Base-by-base conservation (phyloP, 2,113 vertebrate genomes). In the Pelecanus crispus region DNA sequence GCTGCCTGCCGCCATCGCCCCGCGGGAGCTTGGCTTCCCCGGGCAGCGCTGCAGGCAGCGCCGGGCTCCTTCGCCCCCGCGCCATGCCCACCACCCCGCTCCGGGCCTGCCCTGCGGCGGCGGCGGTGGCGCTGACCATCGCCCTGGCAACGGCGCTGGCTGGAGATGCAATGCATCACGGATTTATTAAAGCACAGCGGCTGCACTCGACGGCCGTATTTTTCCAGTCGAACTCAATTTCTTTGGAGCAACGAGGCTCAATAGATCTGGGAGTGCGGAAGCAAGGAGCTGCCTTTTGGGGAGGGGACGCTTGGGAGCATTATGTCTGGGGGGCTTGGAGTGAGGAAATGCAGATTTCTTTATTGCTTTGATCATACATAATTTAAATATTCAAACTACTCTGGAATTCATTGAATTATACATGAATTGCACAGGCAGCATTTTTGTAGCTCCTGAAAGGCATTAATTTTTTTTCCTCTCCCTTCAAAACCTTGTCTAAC, bases 371-470 rank as follows among this genome's bases (percentile, higher is more conserved):
- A 97, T 97, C 80, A 86, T 96, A 71, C 94, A 96, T 97, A 95
- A 98, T 98, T 98, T 98, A 97, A 98, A 98, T 98, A 98, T 98
- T 97, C 95, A 97, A 97, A 97, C 93, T 58, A 29, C 93, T 90
- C 82, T 42, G 87, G 91, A 94, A 91, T 91, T 78, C 96, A 65
- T 47, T 97, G 94, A 94, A 97, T 97, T 96, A 97, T 92, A 91
- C 95, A 96, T 96, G 94, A 97, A 88, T 74, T 96, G 94, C 94
- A 55, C 92, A 79, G 95, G 94, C 96, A 77, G 91, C 95, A 34
- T 90, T 92, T 95, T 70, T 74, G 81, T 92, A 94, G 53, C 61
- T 94, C 86, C 80, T 85, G 79, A 79, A 83, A 91, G 86, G 63
- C 49, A 20, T 47, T 50, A 7, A 5, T 18, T 18, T 18, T 24